These are phyloP conservation scores for Brachypalpus laphriformis DNA, from an alignment of 2,888 invertebrate species.

Conservation along the genomic window DNA sequence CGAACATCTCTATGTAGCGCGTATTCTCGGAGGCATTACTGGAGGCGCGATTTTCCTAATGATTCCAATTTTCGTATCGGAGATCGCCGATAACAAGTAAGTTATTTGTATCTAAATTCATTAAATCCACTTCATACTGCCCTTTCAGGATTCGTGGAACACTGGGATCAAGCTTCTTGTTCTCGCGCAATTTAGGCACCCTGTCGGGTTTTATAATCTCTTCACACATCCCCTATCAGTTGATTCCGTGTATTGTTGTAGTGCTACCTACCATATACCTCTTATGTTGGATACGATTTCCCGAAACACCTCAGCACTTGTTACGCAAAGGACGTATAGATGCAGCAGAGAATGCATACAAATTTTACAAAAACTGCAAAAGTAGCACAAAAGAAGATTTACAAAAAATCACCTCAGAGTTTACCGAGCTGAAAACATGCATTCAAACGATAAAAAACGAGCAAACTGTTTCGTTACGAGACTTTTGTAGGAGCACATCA, in stretches of 20 bases:
- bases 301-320: constrained; percentile 80
- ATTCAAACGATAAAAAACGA: constrained; percentile 70
- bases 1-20: constrained; percentile 79
- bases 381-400: constrained; percentile 74
- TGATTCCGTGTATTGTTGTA: constrained; percentile 78
- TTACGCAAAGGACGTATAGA: constrained; percentile 74
- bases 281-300: constrained; percentile 75
- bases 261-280: constrained; percentile 78
- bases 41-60: constrained; percentile 80
- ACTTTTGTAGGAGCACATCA: constrained; percentile 77
- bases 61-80: constrained; percentile 81
- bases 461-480: constrained; percentile 72
- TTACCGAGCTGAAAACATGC: constrained; percentile 76
- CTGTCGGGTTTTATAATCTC: constrained; percentile 79
- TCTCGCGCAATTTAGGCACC: constrained; percentile 79
- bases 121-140: not conserved
- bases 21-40: constrained; percentile 79
- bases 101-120: constrained; percentile 44
- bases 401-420: constrained; percentile 74
- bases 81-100: constrained; percentile 81
- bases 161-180: constrained; percentile 78
- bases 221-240: constrained; percentile 78
- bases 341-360: constrained; percentile 78
- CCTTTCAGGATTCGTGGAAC: constrained; percentile 79
- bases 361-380: constrained; percentile 78